Conservation (phyloP, 2,888 invertebrate species). For the Lumbricus terrestris region DNA sequence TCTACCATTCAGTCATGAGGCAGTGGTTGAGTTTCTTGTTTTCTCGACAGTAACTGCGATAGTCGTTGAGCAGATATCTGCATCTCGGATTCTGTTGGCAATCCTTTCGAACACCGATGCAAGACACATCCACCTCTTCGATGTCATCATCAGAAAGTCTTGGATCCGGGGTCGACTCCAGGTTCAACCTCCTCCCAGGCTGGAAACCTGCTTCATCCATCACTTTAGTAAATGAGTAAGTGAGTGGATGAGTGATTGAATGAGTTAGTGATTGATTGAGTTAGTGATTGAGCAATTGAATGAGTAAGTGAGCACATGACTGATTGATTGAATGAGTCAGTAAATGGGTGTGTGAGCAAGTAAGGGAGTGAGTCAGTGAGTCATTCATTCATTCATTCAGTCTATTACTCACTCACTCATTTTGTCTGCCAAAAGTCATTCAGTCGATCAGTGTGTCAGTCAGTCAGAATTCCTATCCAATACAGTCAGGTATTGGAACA, state of each 20-base stretch:
- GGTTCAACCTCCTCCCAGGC: not conserved
- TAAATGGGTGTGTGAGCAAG: too few relatives aligned
- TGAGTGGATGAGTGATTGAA: not conserved
- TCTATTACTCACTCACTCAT: too few relatives aligned
- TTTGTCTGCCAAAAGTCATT: too few relatives aligned
- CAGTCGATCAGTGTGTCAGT: too few relatives aligned
- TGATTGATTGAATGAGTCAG: too few relatives aligned
- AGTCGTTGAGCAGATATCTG: constrained; percentile 18
- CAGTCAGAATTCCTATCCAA: too few relatives aligned
- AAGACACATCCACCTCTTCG: constrained; percentile 20
- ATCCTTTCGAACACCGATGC: constrained; percentile 23
- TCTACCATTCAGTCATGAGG: constrained; percentile 20
- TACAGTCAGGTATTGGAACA: too few relatives aligned
- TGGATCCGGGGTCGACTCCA: not conserved
- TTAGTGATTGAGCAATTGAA: not conserved
- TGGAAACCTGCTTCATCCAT: not conserved
- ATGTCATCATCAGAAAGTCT: not conserved
- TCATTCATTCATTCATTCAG: too few relatives aligned
- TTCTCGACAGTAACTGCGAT: constrained; percentile 21
- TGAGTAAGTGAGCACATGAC: too few relatives aligned
- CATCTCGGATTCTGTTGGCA: constrained; percentile 13
- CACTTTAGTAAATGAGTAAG: not conserved
- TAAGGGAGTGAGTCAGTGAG: too few relatives aligned
- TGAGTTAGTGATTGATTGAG: not conserved
- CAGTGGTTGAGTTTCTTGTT: constrained; percentile 19